These are phyloP conservation scores for Bujurquina vittata DNA, from an alignment of 2,113 vertebrate species.

Conservation along the genomic window DNA sequence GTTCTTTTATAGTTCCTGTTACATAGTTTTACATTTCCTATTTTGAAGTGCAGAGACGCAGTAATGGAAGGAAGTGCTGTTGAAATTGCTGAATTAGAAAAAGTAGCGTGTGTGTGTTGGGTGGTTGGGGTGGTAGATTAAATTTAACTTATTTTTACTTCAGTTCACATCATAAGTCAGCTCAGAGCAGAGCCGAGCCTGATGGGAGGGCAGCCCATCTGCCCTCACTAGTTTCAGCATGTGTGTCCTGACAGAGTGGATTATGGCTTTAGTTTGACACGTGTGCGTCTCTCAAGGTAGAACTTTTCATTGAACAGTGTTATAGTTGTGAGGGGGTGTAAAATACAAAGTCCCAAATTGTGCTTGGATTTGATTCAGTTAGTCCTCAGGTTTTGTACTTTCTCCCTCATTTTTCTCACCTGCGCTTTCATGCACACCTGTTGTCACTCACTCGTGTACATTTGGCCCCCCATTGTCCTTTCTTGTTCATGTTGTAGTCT, in stretches of 20 bases:
- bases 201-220: neutral
- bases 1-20: neutral
- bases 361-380: too few species aligned
- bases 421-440: neutral
- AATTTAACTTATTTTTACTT: accelerated
- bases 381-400: too few species aligned
- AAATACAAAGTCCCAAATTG: too few species aligned
- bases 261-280: too few species aligned
- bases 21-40: neutral
- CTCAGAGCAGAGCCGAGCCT: neutral
- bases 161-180: neutral
- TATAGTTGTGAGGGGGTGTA: too few species aligned
- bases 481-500: neutral
- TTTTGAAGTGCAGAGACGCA: neutral
- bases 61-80: neutral
- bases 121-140: neutral
- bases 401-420: too few species aligned
- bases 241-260: too few species aligned
- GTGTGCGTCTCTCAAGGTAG: too few species aligned
- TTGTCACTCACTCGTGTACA: neutral
- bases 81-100: neutral
- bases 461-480: neutral
- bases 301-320: too few species aligned
- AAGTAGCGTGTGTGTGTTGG: neutral
- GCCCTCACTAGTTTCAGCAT: neutral